Percentiles rank a stretch among this genome's conserved stretches.
Evolutionary conservation across 2,888 invertebrate genomes (phyloP).

Genomic region (Morpho achilles): DNA sequence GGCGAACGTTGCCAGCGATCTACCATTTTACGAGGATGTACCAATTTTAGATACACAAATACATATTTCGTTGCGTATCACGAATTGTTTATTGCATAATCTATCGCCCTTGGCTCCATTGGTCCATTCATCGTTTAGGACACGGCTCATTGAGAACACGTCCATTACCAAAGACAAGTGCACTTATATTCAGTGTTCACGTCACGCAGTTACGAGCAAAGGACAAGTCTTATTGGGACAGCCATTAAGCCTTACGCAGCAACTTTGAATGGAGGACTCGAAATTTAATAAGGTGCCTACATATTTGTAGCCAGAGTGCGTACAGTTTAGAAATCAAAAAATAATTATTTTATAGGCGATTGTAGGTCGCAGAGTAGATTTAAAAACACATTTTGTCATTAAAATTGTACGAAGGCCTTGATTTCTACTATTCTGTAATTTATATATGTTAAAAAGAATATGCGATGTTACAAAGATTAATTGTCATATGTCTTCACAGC

Average conservation of each 20-base stretch:
- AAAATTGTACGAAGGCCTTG: not conserved
- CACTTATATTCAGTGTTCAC: slow-evolving; percentile 55
- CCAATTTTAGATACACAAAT: slow-evolving; percentile 24
- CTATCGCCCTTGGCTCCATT: slow-evolving; percentile 56
- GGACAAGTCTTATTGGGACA: slow-evolving; percentile 36
- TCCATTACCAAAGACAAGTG: slow-evolving; percentile 40
- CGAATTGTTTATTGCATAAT: slow-evolving; percentile 50
- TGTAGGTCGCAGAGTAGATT: slow-evolving; percentile 1
- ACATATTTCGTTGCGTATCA: slow-evolving; percentile 30
- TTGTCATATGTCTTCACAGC: too few species aligned
- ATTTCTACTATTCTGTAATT: not conserved
- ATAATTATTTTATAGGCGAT: slow-evolving; percentile 1
- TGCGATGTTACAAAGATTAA: too few species aligned
- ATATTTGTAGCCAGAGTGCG: slow-evolving; percentile 37
- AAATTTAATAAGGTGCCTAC: slow-evolving; percentile 31
- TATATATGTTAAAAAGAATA: too few species aligned
- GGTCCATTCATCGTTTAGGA: slow-evolving; percentile 44
- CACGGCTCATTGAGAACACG: slow-evolving; percentile 51
- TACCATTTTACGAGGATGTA: slow-evolving; percentile 23
- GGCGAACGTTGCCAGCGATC: slow-evolving; percentile 21
- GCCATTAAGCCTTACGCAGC: slow-evolving; percentile 35
- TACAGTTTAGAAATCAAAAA: slow-evolving; percentile 12
- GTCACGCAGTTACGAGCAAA: slow-evolving; percentile 30
- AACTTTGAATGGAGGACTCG: slow-evolving; percentile 34
- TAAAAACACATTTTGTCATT: too few species aligned